A percentile compares a stretch with the other conserved stretches of the same genome.
These are phyloP conservation scores for Apodemia hepburni DNA, from an alignment of 2,888 invertebrate genomes.

Conservation along the genomic window DNA sequence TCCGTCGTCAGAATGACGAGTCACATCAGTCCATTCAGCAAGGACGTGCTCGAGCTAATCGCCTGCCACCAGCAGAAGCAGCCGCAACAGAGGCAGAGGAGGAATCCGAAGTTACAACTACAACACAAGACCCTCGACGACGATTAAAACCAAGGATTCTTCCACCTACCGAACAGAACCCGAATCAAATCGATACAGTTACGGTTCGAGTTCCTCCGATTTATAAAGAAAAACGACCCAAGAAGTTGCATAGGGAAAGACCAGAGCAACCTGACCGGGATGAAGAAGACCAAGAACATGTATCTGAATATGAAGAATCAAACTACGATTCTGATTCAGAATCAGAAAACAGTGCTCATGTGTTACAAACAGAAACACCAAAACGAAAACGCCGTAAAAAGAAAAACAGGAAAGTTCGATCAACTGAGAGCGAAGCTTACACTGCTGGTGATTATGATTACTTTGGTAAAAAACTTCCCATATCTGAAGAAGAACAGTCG, in stretches of 20 bases:
- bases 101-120: conserved; percentile 61
- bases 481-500: conserved; percentile 60
- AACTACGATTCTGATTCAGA: conserved; percentile 43
- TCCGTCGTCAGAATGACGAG: conserved; percentile 38
- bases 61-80: conserved; percentile 40
- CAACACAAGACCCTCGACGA: conserved; percentile 64
- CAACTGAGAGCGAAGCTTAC: conserved; percentile 42
- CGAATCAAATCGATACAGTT: conserved; percentile 71
- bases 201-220: conserved; percentile 75
- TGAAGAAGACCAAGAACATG: conserved; percentile 39
- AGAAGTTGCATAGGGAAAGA: conserved; percentile 58
- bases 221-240: conserved; percentile 65
- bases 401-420: conserved; percentile 48
- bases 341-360: conserved; percentile 47
- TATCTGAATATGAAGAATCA: conserved; percentile 31
- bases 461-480: conserved; percentile 54
- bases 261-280: conserved; percentile 43
- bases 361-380: conserved; percentile 48
- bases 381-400: conserved; percentile 53
- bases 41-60: conserved; percentile 41
- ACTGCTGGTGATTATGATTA: conserved; percentile 60
- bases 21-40: conserved; percentile 49
- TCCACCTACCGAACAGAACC: conserved; percentile 73
- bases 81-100: conserved; percentile 44
- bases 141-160: conserved; percentile 61